These are phyloP conservation scores for Tridacna gigas DNA, from an alignment of 2,888 invertebrate species.

Conservation along the genomic window DNA sequence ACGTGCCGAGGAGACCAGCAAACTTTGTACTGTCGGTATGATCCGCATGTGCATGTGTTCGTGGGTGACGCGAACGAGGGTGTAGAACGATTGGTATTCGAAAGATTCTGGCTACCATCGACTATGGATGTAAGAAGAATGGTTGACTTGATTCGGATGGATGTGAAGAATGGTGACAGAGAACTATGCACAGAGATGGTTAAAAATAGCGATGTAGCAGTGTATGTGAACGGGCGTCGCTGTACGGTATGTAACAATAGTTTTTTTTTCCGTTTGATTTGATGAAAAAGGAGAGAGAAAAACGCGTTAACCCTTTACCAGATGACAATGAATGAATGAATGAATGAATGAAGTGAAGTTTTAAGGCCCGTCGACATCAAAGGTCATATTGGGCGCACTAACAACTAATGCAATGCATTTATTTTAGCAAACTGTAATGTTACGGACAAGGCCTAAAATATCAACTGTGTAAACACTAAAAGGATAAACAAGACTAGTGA, in stretches of 20 bases:
- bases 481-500: no score
- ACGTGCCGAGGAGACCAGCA: background rate
- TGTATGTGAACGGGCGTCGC: conserved; percentile 11
- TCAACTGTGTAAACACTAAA: no score
- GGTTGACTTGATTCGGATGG: background rate
- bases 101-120: conserved; percentile 10
- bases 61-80: background rate
- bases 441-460: no score
- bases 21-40: conserved; percentile 5
- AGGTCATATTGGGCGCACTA: no score
- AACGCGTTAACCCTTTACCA: no score
- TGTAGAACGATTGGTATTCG: conserved; percentile 7
- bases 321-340: no score
- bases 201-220: background rate
- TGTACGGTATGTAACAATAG: conserved; percentile 4
- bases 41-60: background rate
- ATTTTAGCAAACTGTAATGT: no score
- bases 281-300: no score
- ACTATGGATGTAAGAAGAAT: conserved; percentile 9
- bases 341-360: no score
- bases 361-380: no score
- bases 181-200: background rate
- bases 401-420: no score
- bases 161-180: conserved; percentile 3
- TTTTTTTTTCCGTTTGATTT: no score